Conservation (phyloP, 2,797 vertebrate species). For the Acanthurus lineatus region DNA sequence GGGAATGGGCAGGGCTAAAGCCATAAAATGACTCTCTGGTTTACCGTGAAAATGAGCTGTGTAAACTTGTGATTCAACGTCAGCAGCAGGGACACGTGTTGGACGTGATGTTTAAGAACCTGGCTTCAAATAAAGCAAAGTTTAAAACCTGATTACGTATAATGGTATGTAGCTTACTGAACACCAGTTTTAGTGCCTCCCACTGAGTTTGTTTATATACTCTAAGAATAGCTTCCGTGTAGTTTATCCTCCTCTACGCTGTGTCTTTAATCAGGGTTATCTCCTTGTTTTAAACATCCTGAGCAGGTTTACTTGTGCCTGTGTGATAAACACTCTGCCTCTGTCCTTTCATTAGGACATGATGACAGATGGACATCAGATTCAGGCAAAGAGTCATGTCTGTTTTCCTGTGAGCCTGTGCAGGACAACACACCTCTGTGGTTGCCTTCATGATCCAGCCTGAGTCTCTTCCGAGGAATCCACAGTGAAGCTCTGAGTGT, state of each 20-base stretch:
- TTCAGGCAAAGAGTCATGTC: constrained; percentile 1
- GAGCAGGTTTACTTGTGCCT: constrained; percentile 29
- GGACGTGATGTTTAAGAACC: not conserved
- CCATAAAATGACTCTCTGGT: constrained; percentile 24
- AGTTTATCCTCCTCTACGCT: constrained; percentile 27
- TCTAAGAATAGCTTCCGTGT: constrained; percentile 27
- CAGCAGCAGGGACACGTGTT: not conserved
- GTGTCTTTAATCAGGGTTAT: constrained; percentile 54
- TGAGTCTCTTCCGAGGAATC: constrained; percentile 15
- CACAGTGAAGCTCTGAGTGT: not conserved
- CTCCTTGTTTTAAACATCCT: constrained; percentile 27
- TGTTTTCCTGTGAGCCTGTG: constrained; percentile 18
- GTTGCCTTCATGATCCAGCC: not conserved
- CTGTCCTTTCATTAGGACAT: constrained; percentile 33
- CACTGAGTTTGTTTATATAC: constrained; percentile 27
- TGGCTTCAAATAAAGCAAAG: not conserved
- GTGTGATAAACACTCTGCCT: constrained; percentile 18
- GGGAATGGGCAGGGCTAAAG: constrained; percentile 42
- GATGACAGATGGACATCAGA: constrained; percentile 42
- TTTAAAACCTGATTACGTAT: not conserved
- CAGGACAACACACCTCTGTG: constrained; percentile 23
- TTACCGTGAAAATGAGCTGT: constrained; percentile 31
- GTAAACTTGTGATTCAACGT: constrained; percentile 21
- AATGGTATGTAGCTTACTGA: constrained; percentile 27
- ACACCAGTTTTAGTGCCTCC: constrained; percentile 3